Evolutionary conservation across 2,797 vertebrate species (phyloP).

Genomic region (Anniella stebbinsi): DNA sequence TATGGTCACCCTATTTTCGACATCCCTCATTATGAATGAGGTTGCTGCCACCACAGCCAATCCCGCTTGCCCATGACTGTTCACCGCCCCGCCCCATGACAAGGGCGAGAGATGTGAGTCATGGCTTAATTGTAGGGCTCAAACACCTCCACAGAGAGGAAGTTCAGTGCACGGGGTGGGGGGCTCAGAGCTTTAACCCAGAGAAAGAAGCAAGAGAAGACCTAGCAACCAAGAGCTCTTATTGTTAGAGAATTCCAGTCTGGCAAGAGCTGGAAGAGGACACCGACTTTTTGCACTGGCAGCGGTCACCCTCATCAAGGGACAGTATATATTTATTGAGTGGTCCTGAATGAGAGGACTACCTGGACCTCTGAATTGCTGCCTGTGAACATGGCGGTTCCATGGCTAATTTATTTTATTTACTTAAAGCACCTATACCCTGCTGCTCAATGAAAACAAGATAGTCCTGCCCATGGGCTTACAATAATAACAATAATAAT

Average conservation of each 20-base stretch:
- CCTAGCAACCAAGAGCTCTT: neutral
- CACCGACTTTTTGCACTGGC: too few species aligned
- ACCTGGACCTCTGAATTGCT: too few species aligned
- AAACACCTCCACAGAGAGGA: neutral
- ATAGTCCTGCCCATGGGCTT: too few species aligned
- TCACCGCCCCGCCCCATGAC: neutral
- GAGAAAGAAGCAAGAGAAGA: neutral
- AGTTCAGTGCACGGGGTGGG: too few species aligned
- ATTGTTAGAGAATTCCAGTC: neutral
- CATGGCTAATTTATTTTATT: neutral
- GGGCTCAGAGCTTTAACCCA: neutral
- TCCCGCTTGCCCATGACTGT: neutral
- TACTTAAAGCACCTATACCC: too few species aligned
- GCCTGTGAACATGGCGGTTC: neutral
- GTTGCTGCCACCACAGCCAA: neutral
- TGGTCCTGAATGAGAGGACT: too few species aligned
- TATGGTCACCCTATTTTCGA: too few species aligned
- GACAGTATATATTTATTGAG: too few species aligned
- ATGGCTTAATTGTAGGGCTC: neutral
- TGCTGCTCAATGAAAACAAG: too few species aligned
- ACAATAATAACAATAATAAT: too few species aligned
- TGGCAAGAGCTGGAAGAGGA: too few species aligned
- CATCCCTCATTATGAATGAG: neutral
- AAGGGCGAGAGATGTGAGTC: neutral
- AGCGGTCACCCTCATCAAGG: too few species aligned